Base-by-base conservation (phyloP, 2,797 vertebrate genomes). In the Rhinogobio ventralis region DNA sequence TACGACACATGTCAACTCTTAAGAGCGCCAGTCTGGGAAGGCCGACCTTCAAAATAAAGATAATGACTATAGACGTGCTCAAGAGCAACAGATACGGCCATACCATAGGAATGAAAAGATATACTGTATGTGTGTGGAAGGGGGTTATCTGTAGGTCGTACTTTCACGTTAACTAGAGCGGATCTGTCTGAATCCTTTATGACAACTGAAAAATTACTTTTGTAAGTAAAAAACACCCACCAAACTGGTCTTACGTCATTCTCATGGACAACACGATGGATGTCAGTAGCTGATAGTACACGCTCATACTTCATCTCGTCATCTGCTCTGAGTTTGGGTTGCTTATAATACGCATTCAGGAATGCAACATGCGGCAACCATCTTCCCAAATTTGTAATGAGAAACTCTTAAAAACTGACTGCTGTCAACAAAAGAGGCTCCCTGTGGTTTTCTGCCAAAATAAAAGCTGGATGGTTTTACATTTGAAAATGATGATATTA, bases 321-420 rank as follows among this genome's bases (percentile, higher is more conserved):
- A 49, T 79, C 76, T 78, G 76, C 57, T 62, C n/a, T 45, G 39
- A 42, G 76, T 64, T 62, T 66, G 25, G 25, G 25, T 20, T 45
- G 19, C 51, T 75, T 33, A 23, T 75, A 36, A 55, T 53, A 23
- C 20, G 6, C 57, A 28, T 78, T 62, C 36, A 28, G 36, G 55
- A 46, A 64, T 2, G 9, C 10, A 79, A 64, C 76, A 64, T 45
- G n/a, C 1, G 39, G 15, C 9, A 62, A 79, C n/a, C 25, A 49
- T 78, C n/a, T 28, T 77, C 23, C n/a, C 75, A 77, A 42, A 60
- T 25, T 19, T 77, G 75, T 77, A 77, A 60, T 78, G 36, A 62
- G n/a, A 45, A 42, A 53, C 33, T 14, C 53, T 53, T 53, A 42
- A 42, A 76, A 76, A 76, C 23, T 8, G 2, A 13, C 75, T 42